Base-by-base conservation (phyloP, 1,140 invertebrate species). In the Lepidurus packardi region DNA sequence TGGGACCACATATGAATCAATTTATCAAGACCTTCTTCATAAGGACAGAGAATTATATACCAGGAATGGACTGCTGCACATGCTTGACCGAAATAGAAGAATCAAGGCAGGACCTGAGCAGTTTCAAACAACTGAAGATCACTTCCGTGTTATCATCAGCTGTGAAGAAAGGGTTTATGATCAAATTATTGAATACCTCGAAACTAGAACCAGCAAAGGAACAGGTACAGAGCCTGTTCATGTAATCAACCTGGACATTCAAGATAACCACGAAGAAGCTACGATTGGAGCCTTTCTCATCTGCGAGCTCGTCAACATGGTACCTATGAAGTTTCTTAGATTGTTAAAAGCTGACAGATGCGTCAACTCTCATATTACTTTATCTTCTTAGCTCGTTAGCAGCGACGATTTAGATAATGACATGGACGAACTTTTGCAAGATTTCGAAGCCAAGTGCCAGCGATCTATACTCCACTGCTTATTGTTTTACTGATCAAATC, bases 261-360 rank as follows among this genome's bases (percentile, higher is more conserved):
- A 97, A 85, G 98, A 99, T 88, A 99, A 99, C 86, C 96, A 99
- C 80, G 98, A 99, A 87, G 98, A 99, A 85, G 98, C 98, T 0
- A 97, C 97, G n/a, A 92, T 99, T 83, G 98, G 98, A 80, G 98
- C 98, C n/a, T 98, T 99, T 87, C 87, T 98, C 79, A 97, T 99
- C 80, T 95, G 93, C 85, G 96, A 99, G 87, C 89, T 99, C 85
- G 93, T 96, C 75, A 90, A 91, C 75, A 90, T 94, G 90, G 94
- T 95, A 89, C 85, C 84, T 82, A 79, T 79, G 78, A 74, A 75
- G 10, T 79, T 7, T 53, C 4, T 43, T 44, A 47, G 11, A 24
- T 42, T 75, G 4, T 65, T n/a, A 13, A 65, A 65, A 65, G 53
- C 1, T n/a, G 1, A 65, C 16, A 47, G 21, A 65, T 21, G 7